Evolutionary conservation across 1,140 invertebrate genomes (phyloP).

Genomic region (Psix sp.): DNA sequence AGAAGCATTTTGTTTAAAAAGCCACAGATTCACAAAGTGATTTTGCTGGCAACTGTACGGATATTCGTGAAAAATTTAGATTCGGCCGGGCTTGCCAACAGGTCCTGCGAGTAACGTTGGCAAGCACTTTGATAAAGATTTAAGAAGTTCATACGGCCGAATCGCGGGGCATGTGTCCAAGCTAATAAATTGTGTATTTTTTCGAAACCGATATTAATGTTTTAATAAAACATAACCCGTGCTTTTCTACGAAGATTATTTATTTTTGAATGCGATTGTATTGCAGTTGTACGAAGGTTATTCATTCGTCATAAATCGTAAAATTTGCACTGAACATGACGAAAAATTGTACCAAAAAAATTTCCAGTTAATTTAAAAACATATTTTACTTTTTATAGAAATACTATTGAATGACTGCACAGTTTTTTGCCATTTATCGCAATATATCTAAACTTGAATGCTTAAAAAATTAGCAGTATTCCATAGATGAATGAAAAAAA

Average conservation of each 20-base stretch:
- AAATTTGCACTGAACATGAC: background rate
- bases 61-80: background rate
- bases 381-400: no score
- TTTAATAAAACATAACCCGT: conserved; percentile 24
- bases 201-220: conserved; percentile 31
- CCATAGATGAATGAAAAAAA: no score
- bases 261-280: background rate
- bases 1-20: no score
- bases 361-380: conserved; percentile 1
- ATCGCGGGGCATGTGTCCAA: conserved; percentile 33
- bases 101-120: conserved; percentile 21
- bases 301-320: conserved; percentile 11
- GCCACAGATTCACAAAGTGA: no score
- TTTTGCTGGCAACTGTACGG: no score
- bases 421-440: no score
- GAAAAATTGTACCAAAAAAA: conserved; percentile 9
- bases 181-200: conserved; percentile 51
- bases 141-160: conserved; percentile 48
- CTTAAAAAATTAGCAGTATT: no score
- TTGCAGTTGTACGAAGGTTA: background rate
- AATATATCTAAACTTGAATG: no score
- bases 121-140: conserved; percentile 42
- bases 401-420: no score
- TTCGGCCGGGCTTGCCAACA: conserved; percentile 22
- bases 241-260: background rate